Base-by-base conservation (phyloP, 2,888 invertebrate species). In the Panopea generosa region DNA sequence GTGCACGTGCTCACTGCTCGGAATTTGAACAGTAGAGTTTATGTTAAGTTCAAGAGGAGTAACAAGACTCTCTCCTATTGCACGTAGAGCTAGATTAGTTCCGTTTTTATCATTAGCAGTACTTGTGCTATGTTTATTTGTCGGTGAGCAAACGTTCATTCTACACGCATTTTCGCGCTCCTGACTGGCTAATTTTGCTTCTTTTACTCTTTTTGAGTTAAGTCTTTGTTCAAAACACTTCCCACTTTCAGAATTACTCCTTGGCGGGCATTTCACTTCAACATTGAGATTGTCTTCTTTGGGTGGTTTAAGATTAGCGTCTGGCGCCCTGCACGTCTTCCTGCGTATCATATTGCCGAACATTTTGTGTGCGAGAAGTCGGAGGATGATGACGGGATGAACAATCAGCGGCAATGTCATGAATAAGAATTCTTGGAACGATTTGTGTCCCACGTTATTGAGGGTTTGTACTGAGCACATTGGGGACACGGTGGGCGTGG, bases 331-430 rank as follows among this genome's bases (percentile, higher is more conserved):
- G n/a, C 85, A 84, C 16, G 85, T 87, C 92, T 93, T 91, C 69
- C 94, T 90, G 11, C 94, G 92, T 43, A 94, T 92, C 93, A 93
- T 92, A 68, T 94, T 94, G 53, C 94, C 94, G 67, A 94, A 93
- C 72, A 94, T 91, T 69, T 94, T 93, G 88, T 94, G 94, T 71
- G 94, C 93, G 33, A 94, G 91, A 55, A 94, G 91, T 24, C 94
- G 91, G 47, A 94, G 89, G 45, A 94, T 91, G 60, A 94, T 94
- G 40, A 94, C 92, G 1, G 94, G 94, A 87, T 94, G 94, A 60
- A 94, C 92, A 11, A 94, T 92, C 80, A 94, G 91, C 1, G 94
- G 94, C 71, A 94, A 91, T 11, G 90, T 89, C 72, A 89, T 87
- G 50, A 92, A 86, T 14, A 92, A 84, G 61, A 88, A 87, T 56